These are phyloP conservation scores for Dromas ardeola DNA, from an alignment of 2,113 vertebrate genomes.

Conservation along the genomic window DNA sequence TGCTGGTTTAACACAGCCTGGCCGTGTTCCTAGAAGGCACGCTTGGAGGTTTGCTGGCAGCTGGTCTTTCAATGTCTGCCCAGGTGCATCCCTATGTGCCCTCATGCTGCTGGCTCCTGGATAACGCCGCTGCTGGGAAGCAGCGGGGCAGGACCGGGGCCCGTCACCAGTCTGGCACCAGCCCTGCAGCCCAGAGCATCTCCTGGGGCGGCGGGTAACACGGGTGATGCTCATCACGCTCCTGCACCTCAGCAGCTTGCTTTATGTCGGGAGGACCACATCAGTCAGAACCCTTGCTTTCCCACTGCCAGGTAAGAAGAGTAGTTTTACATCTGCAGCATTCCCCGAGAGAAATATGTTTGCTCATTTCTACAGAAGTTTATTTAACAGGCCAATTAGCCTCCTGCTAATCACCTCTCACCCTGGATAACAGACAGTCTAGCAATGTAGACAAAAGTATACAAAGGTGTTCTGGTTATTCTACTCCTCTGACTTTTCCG, in stretches of 20 bases:
- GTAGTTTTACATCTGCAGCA: background rate
- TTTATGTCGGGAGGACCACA: background rate
- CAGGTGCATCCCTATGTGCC: background rate
- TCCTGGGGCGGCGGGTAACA: background rate
- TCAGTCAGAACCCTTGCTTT: background rate
- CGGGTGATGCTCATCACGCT: background rate
- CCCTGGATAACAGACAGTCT: background rate
- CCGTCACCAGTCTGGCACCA: background rate
- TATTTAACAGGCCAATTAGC: background rate
- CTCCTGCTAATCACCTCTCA: background rate
- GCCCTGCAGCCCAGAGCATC: background rate
- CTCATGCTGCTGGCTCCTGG: background rate
- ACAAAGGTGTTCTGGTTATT: background rate
- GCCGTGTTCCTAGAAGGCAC: background rate
- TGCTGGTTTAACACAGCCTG: background rate
- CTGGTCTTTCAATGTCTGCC: background rate
- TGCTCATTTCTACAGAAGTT: background rate
- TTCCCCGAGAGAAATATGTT: background rate
- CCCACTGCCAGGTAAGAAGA: background rate
- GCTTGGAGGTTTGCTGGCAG: background rate
- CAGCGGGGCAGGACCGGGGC: background rate
- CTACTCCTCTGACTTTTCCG: background rate
- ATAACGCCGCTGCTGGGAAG: background rate
- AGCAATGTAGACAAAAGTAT: background rate
- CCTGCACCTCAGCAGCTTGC: background rate